These are phyloP conservation scores for Eclectus roratus DNA, from an alignment of 2,113 vertebrate species.

Conservation along the genomic window DNA sequence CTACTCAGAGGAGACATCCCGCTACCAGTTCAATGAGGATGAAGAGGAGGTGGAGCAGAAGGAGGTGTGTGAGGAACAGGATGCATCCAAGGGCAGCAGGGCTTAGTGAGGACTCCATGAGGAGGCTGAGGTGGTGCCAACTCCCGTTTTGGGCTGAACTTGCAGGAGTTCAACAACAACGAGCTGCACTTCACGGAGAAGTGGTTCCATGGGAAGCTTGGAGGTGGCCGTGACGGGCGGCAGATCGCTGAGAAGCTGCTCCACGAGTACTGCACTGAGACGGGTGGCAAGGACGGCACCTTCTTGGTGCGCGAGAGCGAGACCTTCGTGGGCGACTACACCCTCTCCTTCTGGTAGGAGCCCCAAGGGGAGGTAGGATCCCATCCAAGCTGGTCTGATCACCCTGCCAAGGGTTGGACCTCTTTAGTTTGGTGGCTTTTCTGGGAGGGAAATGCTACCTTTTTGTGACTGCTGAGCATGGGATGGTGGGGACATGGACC, in stretches of 20 bases:
- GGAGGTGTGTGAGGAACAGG: slow-evolving; percentile 62
- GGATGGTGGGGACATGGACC: not conserved
- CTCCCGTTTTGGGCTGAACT: not conserved
- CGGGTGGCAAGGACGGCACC: slow-evolving; percentile 83
- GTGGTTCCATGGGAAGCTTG: slow-evolving; percentile 88
- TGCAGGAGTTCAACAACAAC: slow-evolving; percentile 86
- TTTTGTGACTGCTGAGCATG: not conserved
- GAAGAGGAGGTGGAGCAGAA: slow-evolving; percentile 84
- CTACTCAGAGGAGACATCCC: slow-evolving; percentile 87
- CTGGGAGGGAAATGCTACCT: fast-evolving
- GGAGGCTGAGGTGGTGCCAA: not conserved
- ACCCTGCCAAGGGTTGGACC: fast-evolving
- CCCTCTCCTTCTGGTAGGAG: slow-evolving; percentile 86
- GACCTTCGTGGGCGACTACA: slow-evolving; percentile 89
- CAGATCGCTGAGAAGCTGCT: slow-evolving; percentile 88
- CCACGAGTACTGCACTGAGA: slow-evolving; percentile 84
- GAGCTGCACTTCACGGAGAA: slow-evolving; percentile 86
- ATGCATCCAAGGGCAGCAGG: fast-evolving
- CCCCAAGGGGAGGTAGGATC: not conserved
- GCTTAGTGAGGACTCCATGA: not conserved
- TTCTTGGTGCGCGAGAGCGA: slow-evolving; percentile 88
- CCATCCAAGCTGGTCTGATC: not conserved
- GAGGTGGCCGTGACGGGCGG: slow-evolving; percentile 82
- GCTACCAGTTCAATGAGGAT: slow-evolving; percentile 82
- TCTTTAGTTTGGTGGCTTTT: not conserved